A percentile compares a stretch with the other conserved stretches of the same genome.
These are phyloP conservation scores for Parasteatoda tepidariorum DNA, from an alignment of 1,140 invertebrate species.

Conservation along the genomic window DNA sequence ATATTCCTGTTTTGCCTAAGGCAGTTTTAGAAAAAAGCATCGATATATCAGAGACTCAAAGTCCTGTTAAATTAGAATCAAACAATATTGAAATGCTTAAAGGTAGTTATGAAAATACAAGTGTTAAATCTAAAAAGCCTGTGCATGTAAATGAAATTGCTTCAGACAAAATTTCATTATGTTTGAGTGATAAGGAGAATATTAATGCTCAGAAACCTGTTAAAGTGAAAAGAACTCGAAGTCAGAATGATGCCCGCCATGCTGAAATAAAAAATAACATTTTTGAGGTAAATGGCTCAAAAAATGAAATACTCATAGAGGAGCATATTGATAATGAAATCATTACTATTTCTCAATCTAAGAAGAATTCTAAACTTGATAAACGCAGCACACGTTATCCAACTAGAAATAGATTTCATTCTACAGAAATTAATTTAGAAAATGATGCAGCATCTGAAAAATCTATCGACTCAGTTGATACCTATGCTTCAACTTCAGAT, in stretches of 20 bases:
- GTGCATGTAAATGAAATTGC: conserved; percentile 1
- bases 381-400: conserved; percentile 34
- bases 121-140: conserved; percentile 1
- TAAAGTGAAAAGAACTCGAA: conserved; percentile 26
- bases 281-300: neutral
- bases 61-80: neutral
- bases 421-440: conserved; percentile 2
- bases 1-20: neutral
- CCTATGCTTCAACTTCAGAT: neutral
- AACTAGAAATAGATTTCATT: conserved; percentile 13
- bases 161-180: conserved; percentile 34
- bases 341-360: neutral
- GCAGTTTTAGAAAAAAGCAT: neutral
- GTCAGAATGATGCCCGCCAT: conserved; percentile 4
- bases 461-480: conserved; percentile 4
- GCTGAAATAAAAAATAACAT: conserved; percentile 27
- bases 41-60: too few relatives aligned
- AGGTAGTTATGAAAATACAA: conserved; percentile 17
- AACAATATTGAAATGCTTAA: conserved; percentile 17
- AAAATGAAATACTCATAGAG: conserved; percentile 11
- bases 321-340: conserved; percentile 1
- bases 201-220: conserved; percentile 28
- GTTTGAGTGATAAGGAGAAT: conserved; percentile 53
- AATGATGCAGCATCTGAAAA: conserved; percentile 11
- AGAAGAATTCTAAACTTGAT: conserved; percentile 26